Base-by-base conservation (phyloP, 2,888 invertebrate species). In the Euproctis similis region DNA sequence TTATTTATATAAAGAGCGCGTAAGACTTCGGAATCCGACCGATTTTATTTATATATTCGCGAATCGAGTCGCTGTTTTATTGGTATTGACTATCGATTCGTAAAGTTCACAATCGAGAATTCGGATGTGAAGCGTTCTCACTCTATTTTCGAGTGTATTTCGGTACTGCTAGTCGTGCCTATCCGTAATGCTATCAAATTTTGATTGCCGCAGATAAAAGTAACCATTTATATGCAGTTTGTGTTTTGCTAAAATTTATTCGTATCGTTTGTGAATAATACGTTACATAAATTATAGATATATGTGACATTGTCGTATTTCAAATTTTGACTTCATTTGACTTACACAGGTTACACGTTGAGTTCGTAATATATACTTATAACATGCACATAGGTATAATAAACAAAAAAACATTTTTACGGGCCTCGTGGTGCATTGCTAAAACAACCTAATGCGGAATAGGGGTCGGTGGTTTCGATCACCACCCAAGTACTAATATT, bases 1-100 rank as follows among this genome's bases (percentile, higher is more conserved):
- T 72, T 74, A n/a, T n/a, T n/a, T n/a, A 73, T 71, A 71, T 66
- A 68, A 68, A 76, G 71, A 68, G 67, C 68, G 61, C 71, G n/a
- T n/a, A 70, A 77, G 74, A 65, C 78, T 77, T 60, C n/a, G n/a
- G 76, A 80, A 80, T 75, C 75, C 78, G 57, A 55, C 68, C 66
- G n/a, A n/a, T n/a, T n/a, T n/a, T n/a, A 78, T 82, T 82, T 84
- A 84, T 82, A 80, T 81, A 74, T 78, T 77, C 70, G 78, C 73
- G 76, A 82, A 78, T 81, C 80, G 77, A 70, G n/a, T n/a, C 65
- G 67, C 71, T 59, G 60, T 78, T 82, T 82, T 82, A 82, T 82
- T 77, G 72, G 75, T 70, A 77, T 78, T 73, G 75, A 67, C 66
- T 80, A 82, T 81, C 80, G 78, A 81, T 76, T 77, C 63, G 53